A percentile compares a stretch with the other conserved stretches of the same genome.
phyloP scores from a whole-genome alignment of 2,113 vertebrate genomes.

The Engystomops pustulosus region DNA sequence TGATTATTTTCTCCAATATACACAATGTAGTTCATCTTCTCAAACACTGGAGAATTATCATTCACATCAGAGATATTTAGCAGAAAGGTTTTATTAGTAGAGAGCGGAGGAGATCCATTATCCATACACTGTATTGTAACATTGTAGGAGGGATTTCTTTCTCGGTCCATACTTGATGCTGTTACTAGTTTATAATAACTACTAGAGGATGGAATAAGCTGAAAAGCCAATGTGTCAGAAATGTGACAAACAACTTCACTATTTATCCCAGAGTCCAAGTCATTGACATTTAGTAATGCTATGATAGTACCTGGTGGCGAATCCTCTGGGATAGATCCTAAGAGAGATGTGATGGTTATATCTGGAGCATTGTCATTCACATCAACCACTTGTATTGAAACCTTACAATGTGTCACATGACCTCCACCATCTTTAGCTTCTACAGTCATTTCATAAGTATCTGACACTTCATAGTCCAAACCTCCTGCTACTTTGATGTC shows the following conservation, averaged over 20 bases:
- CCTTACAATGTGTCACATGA: constrained; percentile 69
- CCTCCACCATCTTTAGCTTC: constrained; percentile 73
- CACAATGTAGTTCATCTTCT: constrained; percentile 7
- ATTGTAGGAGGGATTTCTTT: constrained; percentile 27
- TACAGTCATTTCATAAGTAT: constrained; percentile 70
- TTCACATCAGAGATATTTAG: constrained; percentile 66
- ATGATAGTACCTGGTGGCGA: constrained; percentile 61
- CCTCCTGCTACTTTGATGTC: constrained; percentile 66
- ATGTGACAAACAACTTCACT: constrained; percentile 63
- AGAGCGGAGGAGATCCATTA: constrained; percentile 40
- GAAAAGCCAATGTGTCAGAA: constrained; percentile 61
- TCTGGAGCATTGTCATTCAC: constrained; percentile 74
- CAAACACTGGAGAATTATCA: background rate
- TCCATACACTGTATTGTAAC: constrained; percentile 38
- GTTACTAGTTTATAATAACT: constrained; percentile 17
- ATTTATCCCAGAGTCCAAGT: constrained; percentile 65
- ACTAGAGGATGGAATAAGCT: constrained; percentile 51
- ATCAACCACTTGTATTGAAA: constrained; percentile 70
- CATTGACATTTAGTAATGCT: constrained; percentile 64
- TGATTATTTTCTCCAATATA: constrained; percentile 11
- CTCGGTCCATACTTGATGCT: constrained; percentile 36
- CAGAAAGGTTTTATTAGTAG: constrained; percentile 53
- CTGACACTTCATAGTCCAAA: constrained; percentile 72
- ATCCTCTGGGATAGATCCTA: constrained; percentile 61
- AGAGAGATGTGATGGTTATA: constrained; percentile 65